Evolutionary conservation across 2,888 invertebrate species (phyloP).

Genomic region (Zeuzera pyrina): DNA sequence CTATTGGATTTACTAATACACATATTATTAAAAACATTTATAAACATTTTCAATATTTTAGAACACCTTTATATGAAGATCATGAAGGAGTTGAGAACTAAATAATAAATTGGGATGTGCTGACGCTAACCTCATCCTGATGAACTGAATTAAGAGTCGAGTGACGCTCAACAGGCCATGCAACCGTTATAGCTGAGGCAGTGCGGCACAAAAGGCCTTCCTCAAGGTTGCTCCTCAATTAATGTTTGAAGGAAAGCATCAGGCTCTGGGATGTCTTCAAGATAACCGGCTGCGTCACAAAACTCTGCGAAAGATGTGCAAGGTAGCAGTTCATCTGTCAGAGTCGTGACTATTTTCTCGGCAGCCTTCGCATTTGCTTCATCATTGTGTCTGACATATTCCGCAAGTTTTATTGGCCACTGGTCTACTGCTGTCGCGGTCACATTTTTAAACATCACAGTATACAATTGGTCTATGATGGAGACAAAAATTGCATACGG

Average conservation of each 20-base stretch:
- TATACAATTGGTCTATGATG: constrained; percentile 88
- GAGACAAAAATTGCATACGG: constrained; percentile 89
- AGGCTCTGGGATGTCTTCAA: constrained; percentile 78
- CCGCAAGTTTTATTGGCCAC: constrained; percentile 92
- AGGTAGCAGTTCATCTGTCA: constrained; percentile 91
- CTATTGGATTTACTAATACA: no score
- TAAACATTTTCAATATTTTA: no score
- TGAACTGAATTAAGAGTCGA: no score
- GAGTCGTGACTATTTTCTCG: constrained; percentile 84
- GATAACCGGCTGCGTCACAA: constrained; percentile 91
- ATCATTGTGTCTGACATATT: constrained; percentile 95
- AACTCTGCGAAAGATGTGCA: constrained; percentile 93
- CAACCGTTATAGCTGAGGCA: constrained; percentile 45
- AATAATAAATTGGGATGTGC: no score
- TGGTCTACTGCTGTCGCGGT: constrained; percentile 81
- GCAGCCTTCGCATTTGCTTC: constrained; percentile 90
- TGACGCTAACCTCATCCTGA: no score
- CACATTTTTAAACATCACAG: constrained; percentile 87
- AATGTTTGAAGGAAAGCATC: constrained; percentile 55
- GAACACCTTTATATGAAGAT: no score
- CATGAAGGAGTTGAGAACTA: no score
- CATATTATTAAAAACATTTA: no score
- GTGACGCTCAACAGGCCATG: constrained; percentile 29
- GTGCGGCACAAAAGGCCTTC: constrained; percentile 27
- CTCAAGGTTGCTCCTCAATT: constrained; percentile 52